Conservation (phyloP, 1,140 invertebrate species). For the Bradysia coprophila region DNA sequence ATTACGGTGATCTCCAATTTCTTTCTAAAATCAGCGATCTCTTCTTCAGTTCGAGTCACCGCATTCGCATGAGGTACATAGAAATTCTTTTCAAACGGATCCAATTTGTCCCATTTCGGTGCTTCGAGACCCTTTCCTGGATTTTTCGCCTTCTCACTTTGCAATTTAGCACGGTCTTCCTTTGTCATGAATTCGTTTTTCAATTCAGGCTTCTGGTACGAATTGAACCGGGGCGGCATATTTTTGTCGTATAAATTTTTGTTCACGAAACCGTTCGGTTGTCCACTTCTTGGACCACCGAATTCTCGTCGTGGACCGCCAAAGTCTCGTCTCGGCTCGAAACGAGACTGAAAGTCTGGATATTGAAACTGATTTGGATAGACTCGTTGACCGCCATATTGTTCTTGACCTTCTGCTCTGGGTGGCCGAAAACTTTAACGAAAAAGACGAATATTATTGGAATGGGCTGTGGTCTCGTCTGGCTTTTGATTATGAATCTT, state of each 20-base stretch:
- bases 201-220: slow-evolving; percentile 10
- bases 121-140: slow-evolving; percentile 64
- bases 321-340: slow-evolving; percentile 29
- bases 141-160: slow-evolving; percentile 41
- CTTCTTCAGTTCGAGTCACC: slow-evolving; percentile 43
- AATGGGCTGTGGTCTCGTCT: no score
- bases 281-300: slow-evolving; percentile 25
- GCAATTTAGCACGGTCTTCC: slow-evolving; percentile 30
- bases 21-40: slow-evolving; percentile 52
- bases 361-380: slow-evolving; percentile 1
- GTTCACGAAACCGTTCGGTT: slow-evolving; percentile 5
- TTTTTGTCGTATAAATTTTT: slow-evolving; percentile 23
- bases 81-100: slow-evolving; percentile 81
- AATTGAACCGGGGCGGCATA: slow-evolving; percentile 10
- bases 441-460: no score
- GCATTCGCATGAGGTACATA: slow-evolving; percentile 71
- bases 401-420: slow-evolving; percentile 1
- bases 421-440: slow-evolving; percentile 4
- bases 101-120: slow-evolving; percentile 71
- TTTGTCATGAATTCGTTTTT: slow-evolving; percentile 21
- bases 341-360: background rate
- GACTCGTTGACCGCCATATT: background rate
- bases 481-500: no score
- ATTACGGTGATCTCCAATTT: slow-evolving; percentile 73
- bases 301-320: slow-evolving; percentile 28